A percentile compares a stretch with the other conserved stretches of the same genome.
Conservation (phyloP, 2,888 invertebrate genomes). For the Portevinia maculata region DNA sequence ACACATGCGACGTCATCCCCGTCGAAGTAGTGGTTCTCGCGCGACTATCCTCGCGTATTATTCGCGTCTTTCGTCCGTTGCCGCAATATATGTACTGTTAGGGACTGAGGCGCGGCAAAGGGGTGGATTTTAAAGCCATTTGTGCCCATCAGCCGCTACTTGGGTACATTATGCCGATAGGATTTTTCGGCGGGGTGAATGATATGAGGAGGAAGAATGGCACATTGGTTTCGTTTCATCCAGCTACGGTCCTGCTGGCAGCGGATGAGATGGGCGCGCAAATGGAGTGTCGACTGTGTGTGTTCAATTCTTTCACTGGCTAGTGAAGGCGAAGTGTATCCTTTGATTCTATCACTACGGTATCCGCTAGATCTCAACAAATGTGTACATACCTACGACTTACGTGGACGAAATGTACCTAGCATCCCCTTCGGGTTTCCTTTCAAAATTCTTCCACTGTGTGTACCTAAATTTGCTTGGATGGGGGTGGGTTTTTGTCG, state of each 20-base stretch:
- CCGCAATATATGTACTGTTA: conserved; percentile 49
- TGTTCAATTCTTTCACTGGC: conserved; percentile 70
- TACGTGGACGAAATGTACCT: conserved; percentile 72
- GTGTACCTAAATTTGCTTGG: conserved; percentile 44
- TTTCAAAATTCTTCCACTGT: conserved; percentile 73
- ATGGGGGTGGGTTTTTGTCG: conserved; percentile 12
- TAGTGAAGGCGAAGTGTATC: conserved; percentile 68
- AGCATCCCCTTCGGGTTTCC: conserved; percentile 73
- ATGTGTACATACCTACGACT: conserved; percentile 32
- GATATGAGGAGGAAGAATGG: conserved; percentile 20
- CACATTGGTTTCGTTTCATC: conserved; percentile 55
- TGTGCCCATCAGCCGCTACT: conserved; percentile 70
- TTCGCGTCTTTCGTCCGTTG: conserved; percentile 59
- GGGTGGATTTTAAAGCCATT: conserved; percentile 60
- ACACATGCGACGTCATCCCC: conserved; percentile 24
- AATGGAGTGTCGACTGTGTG: conserved; percentile 28
- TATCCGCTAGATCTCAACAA: conserved; percentile 67
- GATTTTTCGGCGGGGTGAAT: conserved; percentile 52
- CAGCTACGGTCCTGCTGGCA: conserved; percentile 32
- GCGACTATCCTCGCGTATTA: conserved; percentile 71
- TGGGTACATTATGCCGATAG: conserved; percentile 72
- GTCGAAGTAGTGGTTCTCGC: conserved; percentile 62
- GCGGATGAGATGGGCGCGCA: conserved; percentile 35
- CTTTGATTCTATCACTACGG: conserved; percentile 70
- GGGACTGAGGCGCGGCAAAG: conserved; percentile 9